Base-by-base conservation (phyloP, 2,888 invertebrate species). In the Brenthis daphne region DNA sequence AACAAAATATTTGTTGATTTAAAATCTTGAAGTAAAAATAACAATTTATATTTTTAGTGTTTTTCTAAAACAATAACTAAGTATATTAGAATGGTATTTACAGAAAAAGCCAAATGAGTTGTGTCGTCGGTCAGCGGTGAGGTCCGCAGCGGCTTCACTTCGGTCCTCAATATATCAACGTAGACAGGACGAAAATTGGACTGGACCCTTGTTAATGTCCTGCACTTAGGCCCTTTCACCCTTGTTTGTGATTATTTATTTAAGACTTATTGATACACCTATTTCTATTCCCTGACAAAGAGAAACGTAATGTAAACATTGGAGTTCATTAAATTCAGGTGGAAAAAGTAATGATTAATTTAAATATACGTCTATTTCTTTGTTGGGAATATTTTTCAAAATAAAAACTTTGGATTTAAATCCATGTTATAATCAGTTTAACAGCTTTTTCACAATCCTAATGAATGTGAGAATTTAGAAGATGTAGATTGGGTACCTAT, bases 151-250 rank as follows among this genome's bases (percentile, higher is more conserved):
- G 81, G 80, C 80, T 82, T 80, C 82, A 79, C 84, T 82, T 85
- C 82, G 87, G 81, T 84, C 89, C 85, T 87, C 90, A 87, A 92
- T 92, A 92, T 90, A 92, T 92, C 92, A 92, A 89, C 84, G 86
- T 82, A 85, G 92, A 92, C 92, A 91, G 91, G 85, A 89, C 87
- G 90, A 91, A 92, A 92, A 92, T 92, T 92, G 91, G 90, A 89
- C 88, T 85, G 89, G 89, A 91, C 91, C 92, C 91, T 89, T 91
- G 91, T 92, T 92, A 92, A 92, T 90, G 90, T 90, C 76, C 77
- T 75, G 86, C 87, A 89, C 90, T 91, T 90, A 89, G 88, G 85
- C 84, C 87, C 85, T 85, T 85, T 85, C 85, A 83, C 83, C 83
- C 86, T 85, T 86, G 86, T 89, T 87, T 84, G 85, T 88, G 87